Conservation (phyloP, 2,888 invertebrate genomes). For the Ceramica pisi region DNA sequence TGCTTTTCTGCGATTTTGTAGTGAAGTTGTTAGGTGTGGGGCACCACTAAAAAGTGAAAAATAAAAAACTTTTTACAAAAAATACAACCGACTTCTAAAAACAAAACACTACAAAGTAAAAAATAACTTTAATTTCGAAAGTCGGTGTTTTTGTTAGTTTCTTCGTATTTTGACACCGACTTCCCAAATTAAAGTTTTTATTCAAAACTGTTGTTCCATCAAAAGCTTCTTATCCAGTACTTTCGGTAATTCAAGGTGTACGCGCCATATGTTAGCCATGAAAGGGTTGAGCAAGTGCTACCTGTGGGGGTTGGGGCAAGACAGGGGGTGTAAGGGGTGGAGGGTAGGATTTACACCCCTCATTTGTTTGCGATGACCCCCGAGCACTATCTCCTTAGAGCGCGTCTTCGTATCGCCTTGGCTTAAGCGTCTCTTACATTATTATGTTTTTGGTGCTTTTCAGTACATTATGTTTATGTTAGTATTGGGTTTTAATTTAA, state of each 20-base stretch:
- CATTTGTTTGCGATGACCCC: constrained; percentile 93
- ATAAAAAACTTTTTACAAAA: no score
- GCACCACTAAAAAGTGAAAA: no score
- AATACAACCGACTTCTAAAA: no score
- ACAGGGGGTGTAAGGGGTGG: constrained; percentile 67
- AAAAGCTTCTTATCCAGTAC: constrained; percentile 62
- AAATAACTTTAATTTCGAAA: no score
- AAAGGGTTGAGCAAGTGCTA: constrained; percentile 89
- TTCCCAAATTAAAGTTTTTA: no score
- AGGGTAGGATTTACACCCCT: constrained; percentile 92
- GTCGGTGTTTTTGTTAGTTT: no score
- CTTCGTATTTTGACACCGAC: no score
- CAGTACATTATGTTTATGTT: constrained; percentile 52
- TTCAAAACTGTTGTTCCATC: neutral
- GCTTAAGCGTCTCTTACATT: constrained; percentile 78
- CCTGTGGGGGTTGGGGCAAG: constrained; percentile 74
- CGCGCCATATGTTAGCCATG: constrained; percentile 88
- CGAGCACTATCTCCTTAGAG: constrained; percentile 83
- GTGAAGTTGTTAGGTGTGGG: no score
- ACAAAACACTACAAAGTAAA: no score
- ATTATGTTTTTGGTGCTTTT: constrained; percentile 69
- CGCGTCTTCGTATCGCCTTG: constrained; percentile 83
- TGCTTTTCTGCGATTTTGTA: no score
- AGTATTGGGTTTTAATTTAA: constrained; percentile 45
- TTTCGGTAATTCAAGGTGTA: constrained; percentile 59